A percentile compares a stretch with the other conserved stretches of the same genome.
These are phyloP conservation scores for Drosophila lowei DNA, from an alignment of 1,140 invertebrate genomes.

Conservation along the genomic window DNA sequence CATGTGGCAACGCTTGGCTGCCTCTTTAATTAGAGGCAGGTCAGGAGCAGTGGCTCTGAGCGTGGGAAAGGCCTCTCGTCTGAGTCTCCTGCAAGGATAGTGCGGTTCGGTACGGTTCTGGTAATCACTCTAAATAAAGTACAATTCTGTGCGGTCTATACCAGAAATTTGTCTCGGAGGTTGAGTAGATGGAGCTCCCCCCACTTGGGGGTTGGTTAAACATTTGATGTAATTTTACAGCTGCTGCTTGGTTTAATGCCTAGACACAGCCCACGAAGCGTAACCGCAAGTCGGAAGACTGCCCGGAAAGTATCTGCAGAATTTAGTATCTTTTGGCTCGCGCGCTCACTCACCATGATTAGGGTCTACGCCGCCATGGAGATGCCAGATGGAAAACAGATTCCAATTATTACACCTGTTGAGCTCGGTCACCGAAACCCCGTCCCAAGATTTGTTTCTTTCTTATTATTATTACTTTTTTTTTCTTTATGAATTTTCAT, in stretches of 20 bases:
- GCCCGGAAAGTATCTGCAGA: constrained; percentile 34
- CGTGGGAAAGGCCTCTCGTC: constrained; percentile 52
- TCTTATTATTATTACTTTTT: constrained; percentile 24
- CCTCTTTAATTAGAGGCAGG: constrained; percentile 63
- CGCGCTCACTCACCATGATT: constrained; percentile 61
- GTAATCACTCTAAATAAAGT: not conserved
- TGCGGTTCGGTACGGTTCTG: no score
- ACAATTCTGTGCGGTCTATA: constrained; percentile 36
- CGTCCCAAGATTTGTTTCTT: constrained; percentile 29
- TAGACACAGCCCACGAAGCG: constrained; percentile 38
- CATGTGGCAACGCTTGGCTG: constrained; percentile 63
- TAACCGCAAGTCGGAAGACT: constrained; percentile 51
- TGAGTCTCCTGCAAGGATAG: constrained; percentile 12
- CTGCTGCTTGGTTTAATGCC: constrained; percentile 67
- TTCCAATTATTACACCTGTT: constrained; percentile 82
- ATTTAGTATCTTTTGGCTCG: constrained; percentile 43
- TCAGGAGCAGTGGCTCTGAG: constrained; percentile 34
- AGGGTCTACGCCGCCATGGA: constrained; percentile 47
- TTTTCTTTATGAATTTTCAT: constrained; percentile 51
- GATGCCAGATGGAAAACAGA: constrained; percentile 38
- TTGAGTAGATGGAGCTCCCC: not conserved
- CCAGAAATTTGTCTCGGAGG: constrained; percentile 15
- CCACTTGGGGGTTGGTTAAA: constrained; percentile 28
- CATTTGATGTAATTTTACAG: constrained; percentile 69
- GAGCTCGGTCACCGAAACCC: constrained; percentile 47